Conservation (phyloP, 2,113 vertebrate genomes). For the Acinonyx jubatus region DNA sequence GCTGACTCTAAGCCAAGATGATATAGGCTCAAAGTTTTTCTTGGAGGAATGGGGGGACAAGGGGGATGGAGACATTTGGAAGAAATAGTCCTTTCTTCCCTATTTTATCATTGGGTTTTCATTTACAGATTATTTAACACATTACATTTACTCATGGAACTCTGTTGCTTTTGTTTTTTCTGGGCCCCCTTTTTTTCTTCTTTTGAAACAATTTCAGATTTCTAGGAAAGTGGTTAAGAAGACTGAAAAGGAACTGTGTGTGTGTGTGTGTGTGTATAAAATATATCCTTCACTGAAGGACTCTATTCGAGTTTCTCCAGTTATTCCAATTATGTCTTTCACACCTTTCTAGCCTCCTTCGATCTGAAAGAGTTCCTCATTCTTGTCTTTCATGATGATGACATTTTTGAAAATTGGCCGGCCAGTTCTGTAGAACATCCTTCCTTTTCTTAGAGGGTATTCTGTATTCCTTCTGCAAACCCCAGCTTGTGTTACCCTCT, state of each 20-base stretch:
- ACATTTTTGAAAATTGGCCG: neutral
- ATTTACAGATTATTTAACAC: neutral
- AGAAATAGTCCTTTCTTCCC: neutral
- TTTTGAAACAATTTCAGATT: conserved; percentile 1
- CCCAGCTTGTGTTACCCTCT: neutral
- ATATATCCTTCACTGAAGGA: neutral
- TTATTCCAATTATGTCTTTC: neutral
- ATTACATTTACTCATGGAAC: neutral
- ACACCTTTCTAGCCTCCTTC: neutral
- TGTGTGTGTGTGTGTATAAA: too few relatives aligned
- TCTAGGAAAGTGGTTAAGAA: neutral
- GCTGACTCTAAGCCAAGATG: conserved; percentile 25
- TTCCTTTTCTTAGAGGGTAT: neutral
- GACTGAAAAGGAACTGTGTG: neutral
- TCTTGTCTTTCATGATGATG: neutral
- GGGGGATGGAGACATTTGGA: conserved; percentile 3
- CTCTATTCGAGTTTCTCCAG: neutral
- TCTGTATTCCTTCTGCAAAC: neutral
- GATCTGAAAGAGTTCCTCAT: neutral
- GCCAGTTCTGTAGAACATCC: neutral
- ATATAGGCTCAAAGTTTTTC: conserved; percentile 26
- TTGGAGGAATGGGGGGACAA: conserved; percentile 12
- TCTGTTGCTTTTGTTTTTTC: neutral
- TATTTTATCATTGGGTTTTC: neutral
- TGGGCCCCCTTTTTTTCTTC: neutral